These are phyloP conservation scores for Alcis repandata DNA, from an alignment of 2,888 invertebrate species.

Conservation along the genomic window DNA sequence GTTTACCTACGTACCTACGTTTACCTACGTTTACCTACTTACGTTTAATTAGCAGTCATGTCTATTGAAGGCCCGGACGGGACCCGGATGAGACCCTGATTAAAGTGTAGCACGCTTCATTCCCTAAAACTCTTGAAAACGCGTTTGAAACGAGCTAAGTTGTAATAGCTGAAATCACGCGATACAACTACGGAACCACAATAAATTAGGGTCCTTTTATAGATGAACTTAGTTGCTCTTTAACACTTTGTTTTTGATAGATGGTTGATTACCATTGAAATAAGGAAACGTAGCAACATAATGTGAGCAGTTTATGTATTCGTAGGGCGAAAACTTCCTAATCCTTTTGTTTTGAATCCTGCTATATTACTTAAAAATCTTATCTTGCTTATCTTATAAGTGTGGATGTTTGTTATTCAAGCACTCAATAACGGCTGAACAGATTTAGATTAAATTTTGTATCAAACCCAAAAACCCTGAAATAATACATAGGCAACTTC, in stretches of 20 bases:
- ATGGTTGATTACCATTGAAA: slow-evolving; percentile 2
- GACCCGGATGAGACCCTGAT: background rate
- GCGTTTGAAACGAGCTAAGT: slow-evolving; percentile 56
- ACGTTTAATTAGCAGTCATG: too few relatives aligned
- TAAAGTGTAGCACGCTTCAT: slow-evolving; percentile 26
- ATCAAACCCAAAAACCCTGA: too few relatives aligned
- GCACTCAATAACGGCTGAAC: too few relatives aligned
- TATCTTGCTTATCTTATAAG: too few relatives aligned
- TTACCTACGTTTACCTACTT: too few relatives aligned
- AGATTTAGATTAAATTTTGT: too few relatives aligned
- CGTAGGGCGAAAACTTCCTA: background rate
- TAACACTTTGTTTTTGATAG: slow-evolving; percentile 4
- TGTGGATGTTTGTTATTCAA: too few relatives aligned
- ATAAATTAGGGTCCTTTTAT: slow-evolving; percentile 35
- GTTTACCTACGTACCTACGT: too few relatives aligned
- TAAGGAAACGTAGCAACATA: background rate
- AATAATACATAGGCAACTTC: too few relatives aligned
- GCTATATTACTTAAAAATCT: too few relatives aligned
- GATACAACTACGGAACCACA: slow-evolving; percentile 45
- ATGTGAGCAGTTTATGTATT: background rate
- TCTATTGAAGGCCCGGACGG: background rate
- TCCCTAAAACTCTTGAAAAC: slow-evolving; percentile 47
- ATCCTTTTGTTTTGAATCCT: background rate
- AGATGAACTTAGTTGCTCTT: slow-evolving; percentile 5
- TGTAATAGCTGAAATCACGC: slow-evolving; percentile 59